Conservation (phyloP, 2,888 invertebrate species). For the Yponomeuta evonymella region DNA sequence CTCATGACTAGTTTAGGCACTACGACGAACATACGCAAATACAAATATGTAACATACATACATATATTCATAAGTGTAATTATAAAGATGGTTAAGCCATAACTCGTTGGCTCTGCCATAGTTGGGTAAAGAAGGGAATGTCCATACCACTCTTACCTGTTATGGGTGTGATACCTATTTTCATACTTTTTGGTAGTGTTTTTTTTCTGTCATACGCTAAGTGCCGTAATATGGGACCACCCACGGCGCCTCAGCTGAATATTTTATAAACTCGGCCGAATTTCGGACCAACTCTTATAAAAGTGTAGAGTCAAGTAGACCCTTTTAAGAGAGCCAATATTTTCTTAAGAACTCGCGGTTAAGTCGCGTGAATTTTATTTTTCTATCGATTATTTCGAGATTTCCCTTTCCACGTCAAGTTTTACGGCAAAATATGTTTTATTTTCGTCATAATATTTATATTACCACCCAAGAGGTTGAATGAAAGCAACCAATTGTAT, state of each 20-base stretch:
- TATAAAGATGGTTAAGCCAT: not conserved
- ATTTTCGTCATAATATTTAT: not conserved
- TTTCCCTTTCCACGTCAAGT: not conserved
- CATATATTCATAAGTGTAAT: no score
- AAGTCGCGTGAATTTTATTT: not conserved
- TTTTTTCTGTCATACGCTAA: constrained; percentile 69
- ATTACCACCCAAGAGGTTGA: not conserved
- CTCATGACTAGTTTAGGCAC: no score
- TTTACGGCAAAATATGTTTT: not conserved
- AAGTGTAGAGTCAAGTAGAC: not conserved
- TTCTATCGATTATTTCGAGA: not conserved
- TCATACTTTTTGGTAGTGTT: constrained; percentile 67
- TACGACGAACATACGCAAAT: no score
- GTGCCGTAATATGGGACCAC: constrained; percentile 66
- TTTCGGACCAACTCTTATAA: not conserved
- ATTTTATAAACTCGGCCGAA: not conserved
- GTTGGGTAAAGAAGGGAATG: constrained; percentile 20
- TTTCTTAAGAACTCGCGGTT: not conserved
- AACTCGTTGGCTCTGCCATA: not conserved
- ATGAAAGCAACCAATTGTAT: not conserved
- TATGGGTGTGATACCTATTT: constrained; percentile 58
- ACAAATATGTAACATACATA: no score
- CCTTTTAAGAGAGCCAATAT: constrained; percentile 3
- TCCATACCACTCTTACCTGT: constrained; percentile 40
- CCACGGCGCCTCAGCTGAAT: constrained; percentile 34